Evolutionary conservation across 1,140 invertebrate genomes (phyloP).

Genomic region (Papilio helenus): DNA sequence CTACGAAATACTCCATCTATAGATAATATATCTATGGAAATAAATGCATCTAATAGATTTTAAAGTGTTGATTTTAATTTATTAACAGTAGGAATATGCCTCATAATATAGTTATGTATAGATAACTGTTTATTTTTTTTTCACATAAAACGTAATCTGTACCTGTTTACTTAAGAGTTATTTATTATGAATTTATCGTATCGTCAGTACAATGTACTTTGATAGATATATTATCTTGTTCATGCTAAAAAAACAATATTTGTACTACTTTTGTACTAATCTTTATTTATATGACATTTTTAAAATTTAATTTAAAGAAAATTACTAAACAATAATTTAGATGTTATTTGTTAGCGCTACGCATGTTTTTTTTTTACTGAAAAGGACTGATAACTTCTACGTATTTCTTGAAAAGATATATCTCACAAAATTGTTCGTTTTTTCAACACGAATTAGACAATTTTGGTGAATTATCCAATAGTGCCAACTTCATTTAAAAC

Average conservation of each 20-base stretch:
- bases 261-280: background rate
- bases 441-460: background rate
- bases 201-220: background rate
- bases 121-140: background rate
- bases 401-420: no score
- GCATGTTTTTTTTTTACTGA: no score
- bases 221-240: background rate
- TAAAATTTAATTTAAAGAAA: no score
- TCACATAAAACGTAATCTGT: constrained; percentile 14
- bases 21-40: background rate
- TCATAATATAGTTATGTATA: background rate
- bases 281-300: no score
- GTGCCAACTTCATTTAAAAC: constrained; percentile 3
- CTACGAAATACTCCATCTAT: no score
- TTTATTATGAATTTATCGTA: constrained; percentile 12
- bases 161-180: constrained; percentile 20
- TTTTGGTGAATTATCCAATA: background rate
- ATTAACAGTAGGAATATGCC: background rate
- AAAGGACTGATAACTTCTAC: no score
- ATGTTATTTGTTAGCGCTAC: no score
- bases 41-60: background rate
- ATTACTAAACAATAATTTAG: no score
- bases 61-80: background rate
- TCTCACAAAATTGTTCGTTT: no score
- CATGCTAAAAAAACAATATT: background rate